Percentiles rank a stretch among this genome's conserved stretches.
phyloP scores from a whole-genome alignment of 2,113 vertebrate species.

The Daboia siamensis region DNA sequence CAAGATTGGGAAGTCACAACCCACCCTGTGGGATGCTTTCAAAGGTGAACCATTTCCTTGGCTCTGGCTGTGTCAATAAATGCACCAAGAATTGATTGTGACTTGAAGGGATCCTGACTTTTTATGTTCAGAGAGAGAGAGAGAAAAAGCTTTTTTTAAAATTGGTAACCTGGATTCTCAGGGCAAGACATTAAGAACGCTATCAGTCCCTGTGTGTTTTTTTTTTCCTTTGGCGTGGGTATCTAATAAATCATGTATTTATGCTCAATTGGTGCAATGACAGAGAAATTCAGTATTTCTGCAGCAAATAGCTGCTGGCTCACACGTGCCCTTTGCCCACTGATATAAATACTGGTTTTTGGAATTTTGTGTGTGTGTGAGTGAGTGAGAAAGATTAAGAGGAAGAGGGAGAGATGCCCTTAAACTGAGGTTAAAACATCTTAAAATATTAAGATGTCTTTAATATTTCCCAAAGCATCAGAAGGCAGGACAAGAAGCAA shows the following conservation, averaged over 20 bases:
- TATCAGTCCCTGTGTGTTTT: not conserved
- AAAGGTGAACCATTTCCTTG: not conserved
- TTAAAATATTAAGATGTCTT: no score
- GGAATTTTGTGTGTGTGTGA: slow-evolving; percentile 29
- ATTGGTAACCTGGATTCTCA: not conserved
- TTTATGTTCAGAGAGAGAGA: not conserved
- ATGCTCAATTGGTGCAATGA: not conserved
- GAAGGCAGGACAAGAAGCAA: no score
- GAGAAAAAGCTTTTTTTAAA: not conserved
- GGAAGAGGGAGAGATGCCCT: not conserved
- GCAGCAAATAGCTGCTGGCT: not conserved
- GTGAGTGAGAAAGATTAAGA: not conserved
- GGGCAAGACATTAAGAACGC: not conserved
- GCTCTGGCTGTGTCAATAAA: not conserved
- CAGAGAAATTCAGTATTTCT: slow-evolving; percentile 16
- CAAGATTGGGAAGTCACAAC: not conserved
- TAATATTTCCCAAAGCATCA: no score
- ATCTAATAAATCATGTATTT: not conserved
- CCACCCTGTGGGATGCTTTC: not conserved
- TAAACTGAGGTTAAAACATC: not conserved
- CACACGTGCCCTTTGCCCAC: slow-evolving; percentile 42
- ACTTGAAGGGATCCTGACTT: not conserved
- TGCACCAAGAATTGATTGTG: not conserved
- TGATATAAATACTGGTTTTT: not conserved
- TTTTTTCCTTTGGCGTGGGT: not conserved